Evolutionary conservation across 2,888 invertebrate species (phyloP).

Genomic region (Nephrotoma appendiculata): DNA sequence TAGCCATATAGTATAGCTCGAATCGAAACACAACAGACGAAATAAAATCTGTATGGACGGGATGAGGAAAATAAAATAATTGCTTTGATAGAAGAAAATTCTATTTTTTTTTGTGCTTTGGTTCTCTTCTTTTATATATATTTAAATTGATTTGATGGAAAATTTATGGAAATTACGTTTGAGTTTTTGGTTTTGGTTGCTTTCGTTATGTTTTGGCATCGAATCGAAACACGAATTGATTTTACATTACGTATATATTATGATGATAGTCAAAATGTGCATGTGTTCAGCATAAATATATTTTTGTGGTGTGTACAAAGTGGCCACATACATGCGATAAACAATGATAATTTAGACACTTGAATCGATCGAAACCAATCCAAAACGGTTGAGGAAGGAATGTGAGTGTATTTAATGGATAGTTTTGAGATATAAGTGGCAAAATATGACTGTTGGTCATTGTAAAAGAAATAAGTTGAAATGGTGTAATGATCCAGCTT

Average conservation of each 20-base stretch:
- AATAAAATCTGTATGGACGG: not conserved
- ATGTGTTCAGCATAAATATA: not conserved
- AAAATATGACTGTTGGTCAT: too few relatives aligned
- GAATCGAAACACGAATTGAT: not conserved
- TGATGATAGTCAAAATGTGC: not conserved
- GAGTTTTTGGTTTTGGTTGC: not conserved
- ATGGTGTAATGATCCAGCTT: too few relatives aligned
- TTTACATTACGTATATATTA: not conserved
- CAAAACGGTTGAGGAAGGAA: not conserved
- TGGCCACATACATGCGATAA: not conserved
- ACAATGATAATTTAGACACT: not conserved
- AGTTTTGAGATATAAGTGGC: not conserved
- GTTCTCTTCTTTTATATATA: not conserved
- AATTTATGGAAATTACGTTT: not conserved
- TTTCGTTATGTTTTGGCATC: not conserved
- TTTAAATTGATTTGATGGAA: not conserved
- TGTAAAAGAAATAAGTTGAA: too few relatives aligned
- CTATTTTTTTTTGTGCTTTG: not conserved
- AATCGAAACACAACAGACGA: not conserved
- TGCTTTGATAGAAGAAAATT: not conserved
- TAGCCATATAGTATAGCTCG: not conserved
- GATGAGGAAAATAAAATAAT: not conserved
- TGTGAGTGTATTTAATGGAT: not conserved
- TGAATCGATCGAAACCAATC: not conserved
- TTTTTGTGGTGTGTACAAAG: not conserved